Base-by-base conservation (phyloP, 2,113 vertebrate species). In the Brachypodius melanocephalos region DNA sequence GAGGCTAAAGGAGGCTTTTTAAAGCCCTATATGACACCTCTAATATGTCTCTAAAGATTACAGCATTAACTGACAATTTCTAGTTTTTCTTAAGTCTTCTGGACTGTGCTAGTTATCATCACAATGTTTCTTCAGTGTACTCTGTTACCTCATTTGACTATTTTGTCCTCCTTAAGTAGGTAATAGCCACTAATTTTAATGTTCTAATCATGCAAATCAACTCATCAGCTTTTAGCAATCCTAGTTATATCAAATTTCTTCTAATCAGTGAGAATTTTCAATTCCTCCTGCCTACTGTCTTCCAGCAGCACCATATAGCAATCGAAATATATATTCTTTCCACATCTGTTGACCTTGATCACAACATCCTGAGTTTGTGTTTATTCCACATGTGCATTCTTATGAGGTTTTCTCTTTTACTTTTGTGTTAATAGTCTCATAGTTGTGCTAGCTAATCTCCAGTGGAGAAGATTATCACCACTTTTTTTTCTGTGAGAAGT, bases 161-260 rank as follows among this genome's bases (percentile, higher is more conserved):
- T 77, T 67, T 78, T 67, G 6, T 63, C 82, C 45, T 54, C 11
- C 25, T 57, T 26, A 88, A 54, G 46, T 49, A 58, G 54, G 31
- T 73, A 79, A 89, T 82, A 76, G 48, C 67, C 63, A 62, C 52
- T 57, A 31, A 95, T 94, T 94, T 88, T 69, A 88, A 66, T 52
- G 22, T 46, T 82, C 78, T 91, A 73, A 88, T 94, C 32, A 93
- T 36, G 29, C 63, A 95, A 94, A 89, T 61, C 31, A 91, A 85
- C 28, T 83, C 28, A 66, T 36, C 40, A 63, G 46, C 31, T 72
- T 76, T 93, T 72, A 88, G 25, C 21, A 85, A 91, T 79, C 73
- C 10, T 31, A 77, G 54, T 69, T 61, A 49, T 6, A 68, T 49
- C 8, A 79, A 38, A 90, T 94, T 85, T 88, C 54, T 85, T 83